Base-by-base conservation (phyloP, 2,113 vertebrate genomes). In the Etheostoma cragini region DNA sequence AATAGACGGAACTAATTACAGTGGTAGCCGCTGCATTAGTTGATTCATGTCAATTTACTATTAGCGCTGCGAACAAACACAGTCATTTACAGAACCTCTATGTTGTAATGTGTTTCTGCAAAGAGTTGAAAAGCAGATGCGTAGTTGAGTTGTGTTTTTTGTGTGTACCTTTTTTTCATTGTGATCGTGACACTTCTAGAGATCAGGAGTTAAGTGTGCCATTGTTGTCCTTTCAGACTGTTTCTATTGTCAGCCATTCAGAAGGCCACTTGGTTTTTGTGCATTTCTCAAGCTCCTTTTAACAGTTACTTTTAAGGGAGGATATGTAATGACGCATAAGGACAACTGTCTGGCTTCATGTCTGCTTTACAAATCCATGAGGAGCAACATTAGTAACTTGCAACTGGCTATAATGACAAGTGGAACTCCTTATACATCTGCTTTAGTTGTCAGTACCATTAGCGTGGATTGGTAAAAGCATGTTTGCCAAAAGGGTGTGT, bases 1-100 rank as follows among this genome's bases (percentile, higher is more conserved):
- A 84, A 84, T 15, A n/a, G 63, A 65, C 75, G 69, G 69, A 84
- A 69, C 38, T 87, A 87, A 83, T 82, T 82, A 73, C 82, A 81
- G 66, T 4, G 63, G 66, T 60, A 53, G 81, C 47, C 1, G 5
- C 35, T 26, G 83, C 70, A 56, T 80, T 63, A 42, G 61, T 58
- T 14, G 0, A 24, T 54, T 65, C 35, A 64, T 21, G 38, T 61
- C 50, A 63, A 68, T 68, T 65, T 60, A 56, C 70, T 54, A 73
- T 78, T 19, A 76, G 47, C 22, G 3, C 5, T 56, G 45, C 50
- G 21, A 47, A 61, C 2, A 8, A 54, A 62, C 42, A 66, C 5
- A 17, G 5, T 1, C 1, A 19, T 54, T 73, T 15, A 45, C 17
- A 16, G 21, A 38, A 14, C 22, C 11, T 52, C 2, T 24, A 0